A percentile compares a stretch with the other conserved stretches of the same genome.
Conservation (phyloP, 37 sponge, comb jelly and placozoan species). For the Oscarella lobularis region DNA sequence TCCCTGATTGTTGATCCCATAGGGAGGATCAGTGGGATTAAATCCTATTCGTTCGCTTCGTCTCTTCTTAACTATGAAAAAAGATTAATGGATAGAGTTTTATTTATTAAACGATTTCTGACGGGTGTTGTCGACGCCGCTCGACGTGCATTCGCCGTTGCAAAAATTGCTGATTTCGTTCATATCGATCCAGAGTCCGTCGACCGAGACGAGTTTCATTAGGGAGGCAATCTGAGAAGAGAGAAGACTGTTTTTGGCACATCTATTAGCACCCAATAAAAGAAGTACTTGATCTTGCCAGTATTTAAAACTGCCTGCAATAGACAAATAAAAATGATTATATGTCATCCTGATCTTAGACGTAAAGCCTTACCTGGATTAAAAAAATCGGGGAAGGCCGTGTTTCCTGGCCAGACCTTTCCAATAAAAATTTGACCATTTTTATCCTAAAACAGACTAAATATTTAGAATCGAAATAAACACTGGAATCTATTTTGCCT, state of each 20-base stretch:
- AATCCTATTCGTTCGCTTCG: conserved; percentile 23
- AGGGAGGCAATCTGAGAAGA: conserved; percentile 37
- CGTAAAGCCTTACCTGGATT: conserved; percentile 28
- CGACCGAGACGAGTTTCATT: conserved; percentile 34
- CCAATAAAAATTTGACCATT: conserved; percentile 40
- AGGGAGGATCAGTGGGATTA: conserved; percentile 54
- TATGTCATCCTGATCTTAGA: too few relatives aligned
- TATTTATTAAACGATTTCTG: neutral
- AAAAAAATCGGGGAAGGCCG: conserved; percentile 79
- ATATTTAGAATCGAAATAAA: too few relatives aligned
- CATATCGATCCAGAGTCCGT: conserved; percentile 98
- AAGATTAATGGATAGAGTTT: too few relatives aligned
- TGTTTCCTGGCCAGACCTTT: conserved; percentile 65
- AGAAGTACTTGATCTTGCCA: conserved; percentile 55
- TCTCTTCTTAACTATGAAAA: neutral
- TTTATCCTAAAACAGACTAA: conserved; percentile 26
- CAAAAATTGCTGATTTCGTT: conserved; percentile 95
- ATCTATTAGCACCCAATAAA: neutral
- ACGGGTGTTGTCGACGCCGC: conserved; percentile 31
- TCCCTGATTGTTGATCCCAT: conserved; percentile 40
- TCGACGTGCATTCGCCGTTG: conserved; percentile 48
- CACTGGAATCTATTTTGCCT: too few relatives aligned
- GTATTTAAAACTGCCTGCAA: conserved; percentile 19
- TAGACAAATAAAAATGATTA: too few relatives aligned
- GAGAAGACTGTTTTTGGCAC: neutral